Evolutionary conservation across 2,113 vertebrate genomes (phyloP), one percentile per base, ranked within the genome.

Genomic region (Empidonax traillii): DNA sequence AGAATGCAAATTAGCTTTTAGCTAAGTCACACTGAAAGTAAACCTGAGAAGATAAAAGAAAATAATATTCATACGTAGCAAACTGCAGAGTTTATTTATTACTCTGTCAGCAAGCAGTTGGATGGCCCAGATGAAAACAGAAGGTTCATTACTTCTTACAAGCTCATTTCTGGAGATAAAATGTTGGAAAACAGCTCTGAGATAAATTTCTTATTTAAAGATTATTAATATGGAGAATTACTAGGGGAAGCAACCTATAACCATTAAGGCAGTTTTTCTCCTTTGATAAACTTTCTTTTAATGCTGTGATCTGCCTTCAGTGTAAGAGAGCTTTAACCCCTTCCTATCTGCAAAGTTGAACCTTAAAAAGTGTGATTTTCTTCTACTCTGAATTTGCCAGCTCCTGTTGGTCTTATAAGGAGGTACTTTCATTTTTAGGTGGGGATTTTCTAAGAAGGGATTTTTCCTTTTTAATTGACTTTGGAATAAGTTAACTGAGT

Each of bases 11-110:
- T 81, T 56, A 65, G 72, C 8, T 65, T 87, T 91, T 71, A 92
- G 55, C 61, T 72, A 62, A 65, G 46, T 62, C 46, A 79, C 39
- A 43, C 52, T 66, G 65, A 90, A 96, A 86, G 35, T 84, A 89
- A 94, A 80, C 44, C n/a, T 78, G 72, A 93, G 43, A 85, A 84
- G 63, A 75, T 73, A 79, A 86, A 91, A 85, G 43, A 72, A 96
- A 86, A 75, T 74, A 72, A 71, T 85, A 77, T 63, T 78, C 63
- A 41, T 77, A 47, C 80, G 73, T 35, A 87, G 27, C 28, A 59
- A 92, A 93, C 43, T 78, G 63, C 17, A 71, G 39, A 24, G 19
- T 56, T 56, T n/a, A 53, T 72, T 74, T 75, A 39, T 79, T 79
- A 20, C 11, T 68, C 35, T 85, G 19, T 27, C 65, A 77, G 63